Evolutionary conservation across 2,113 vertebrate genomes (phyloP), one percentile per base, ranked within the genome.

Genomic region (Myrmecophaga tridactyla): DNA sequence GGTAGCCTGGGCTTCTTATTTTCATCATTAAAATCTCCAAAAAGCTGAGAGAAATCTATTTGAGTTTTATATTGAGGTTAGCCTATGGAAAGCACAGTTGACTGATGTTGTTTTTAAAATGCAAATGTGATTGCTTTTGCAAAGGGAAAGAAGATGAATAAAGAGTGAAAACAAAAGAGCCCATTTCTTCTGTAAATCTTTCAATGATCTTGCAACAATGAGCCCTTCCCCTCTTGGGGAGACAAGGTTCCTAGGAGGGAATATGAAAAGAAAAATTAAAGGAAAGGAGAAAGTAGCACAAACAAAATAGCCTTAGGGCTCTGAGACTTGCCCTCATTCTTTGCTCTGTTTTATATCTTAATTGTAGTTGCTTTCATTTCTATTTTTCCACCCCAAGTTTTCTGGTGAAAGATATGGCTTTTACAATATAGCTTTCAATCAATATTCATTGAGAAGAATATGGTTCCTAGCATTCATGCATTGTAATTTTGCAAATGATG

Each of bases 351-450:
- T 96, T 87, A 67, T 53, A 67, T 84, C 83, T 94, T 93, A 96
- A 95, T 95, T 94, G 87, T 65, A 92, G 25, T 92, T 92, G 31
- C 73, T 85, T 82, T 81, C 72, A 88, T 92, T 95, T 82, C 23
- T 69, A 18, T 63, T 92, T 89, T 90, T 82, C 53, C 41, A 94
- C n/a, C 46, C 48, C 86, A 85, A 62, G 29, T 89, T 96, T 87
- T 93, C 80, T 96, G 88, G 53, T 76, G 85, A 92, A 89, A 97
- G 81, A 56, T 41, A 90, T 20, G 80, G 46, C 10, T 82, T 96
- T 73, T 43, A 86, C 73, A 76, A 85, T 36, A 87, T 9, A 65
- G 20, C n/a, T n/a, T n/a, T 3, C 14, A 89, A 84, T 92, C 83
- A 94, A 60, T 84, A 95, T 95, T 96, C 93, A 84, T 12, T 12